phyloP scores from a whole-genome alignment of 1,140 invertebrate species.

The Neuroterus valhalla region DNA sequence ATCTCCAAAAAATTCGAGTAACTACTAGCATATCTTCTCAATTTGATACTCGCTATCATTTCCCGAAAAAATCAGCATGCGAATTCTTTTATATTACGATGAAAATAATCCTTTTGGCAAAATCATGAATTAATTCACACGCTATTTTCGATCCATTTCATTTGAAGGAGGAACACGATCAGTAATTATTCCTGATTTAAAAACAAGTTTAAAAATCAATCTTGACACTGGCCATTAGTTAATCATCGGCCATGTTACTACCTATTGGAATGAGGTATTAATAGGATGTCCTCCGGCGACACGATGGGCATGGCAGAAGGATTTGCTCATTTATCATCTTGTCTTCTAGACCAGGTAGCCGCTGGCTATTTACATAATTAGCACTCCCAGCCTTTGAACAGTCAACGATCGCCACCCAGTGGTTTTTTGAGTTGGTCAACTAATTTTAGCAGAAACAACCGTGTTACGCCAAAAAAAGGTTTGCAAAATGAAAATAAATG shows the following conservation, averaged over 20 bases:
- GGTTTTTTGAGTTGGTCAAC: not conserved
- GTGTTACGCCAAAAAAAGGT: no score
- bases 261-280: slow-evolving; percentile 19
- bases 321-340: slow-evolving; percentile 17
- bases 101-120: not conserved
- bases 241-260: slow-evolving; percentile 1
- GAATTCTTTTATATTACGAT: not conserved
- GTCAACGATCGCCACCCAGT: not conserved
- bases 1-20: no score
- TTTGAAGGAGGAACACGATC: not conserved
- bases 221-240: slow-evolving; percentile 18
- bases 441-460: no score
- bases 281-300: slow-evolving; percentile 7
- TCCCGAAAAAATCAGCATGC: no score
- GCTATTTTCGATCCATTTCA: slow-evolving; percentile 13
- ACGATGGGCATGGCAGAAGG: not conserved
- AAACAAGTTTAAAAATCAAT: slow-evolving; percentile 6
- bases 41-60: no score
- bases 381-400: slow-evolving; percentile 1
- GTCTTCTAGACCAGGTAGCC: slow-evolving; percentile 15
- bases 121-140: slow-evolving; percentile 11
- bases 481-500: no score
- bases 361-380: slow-evolving; percentile 28
- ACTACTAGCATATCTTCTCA: no score
- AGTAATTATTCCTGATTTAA: slow-evolving; percentile 19